These are phyloP conservation scores for Mesoligia furuncula DNA, from an alignment of 2,888 invertebrate species.

Conservation along the genomic window DNA sequence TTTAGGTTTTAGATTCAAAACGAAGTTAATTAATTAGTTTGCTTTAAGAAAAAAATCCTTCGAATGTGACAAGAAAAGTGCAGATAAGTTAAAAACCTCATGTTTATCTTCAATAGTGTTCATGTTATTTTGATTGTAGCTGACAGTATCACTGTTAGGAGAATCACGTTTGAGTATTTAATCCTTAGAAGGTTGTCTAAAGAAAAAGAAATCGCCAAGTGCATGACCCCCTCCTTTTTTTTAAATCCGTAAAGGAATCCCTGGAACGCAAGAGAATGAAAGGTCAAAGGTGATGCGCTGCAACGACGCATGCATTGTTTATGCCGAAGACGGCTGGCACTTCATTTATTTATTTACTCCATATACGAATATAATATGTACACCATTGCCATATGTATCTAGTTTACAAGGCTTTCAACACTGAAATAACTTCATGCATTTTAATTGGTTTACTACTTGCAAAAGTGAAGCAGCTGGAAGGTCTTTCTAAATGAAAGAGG, in stretches of 20 bases:
- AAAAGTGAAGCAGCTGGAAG: not conserved
- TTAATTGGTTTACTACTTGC: not conserved
- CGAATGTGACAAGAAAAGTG: not conserved
- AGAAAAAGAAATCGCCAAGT: not conserved
- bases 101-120: not conserved
- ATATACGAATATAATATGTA: no score
- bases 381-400: not conserved
- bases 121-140: not conserved
- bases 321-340: not conserved
- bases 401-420: conserved; percentile 1
- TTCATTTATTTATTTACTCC: conserved; percentile 9
- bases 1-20: not conserved
- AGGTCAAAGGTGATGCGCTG: not conserved
- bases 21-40: not conserved
- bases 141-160: not conserved
- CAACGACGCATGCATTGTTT: not conserved
- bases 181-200: not conserved
- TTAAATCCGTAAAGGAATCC: not conserved
- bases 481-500: not conserved
- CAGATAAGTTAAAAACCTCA: not conserved
- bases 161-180: not conserved
- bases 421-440: conserved; percentile 1
- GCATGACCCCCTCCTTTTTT: not conserved
- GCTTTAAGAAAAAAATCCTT: not conserved
- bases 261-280: not conserved